Base-by-base conservation (phyloP, 2,113 vertebrate species). In the Excalfactoria chinensis region DNA sequence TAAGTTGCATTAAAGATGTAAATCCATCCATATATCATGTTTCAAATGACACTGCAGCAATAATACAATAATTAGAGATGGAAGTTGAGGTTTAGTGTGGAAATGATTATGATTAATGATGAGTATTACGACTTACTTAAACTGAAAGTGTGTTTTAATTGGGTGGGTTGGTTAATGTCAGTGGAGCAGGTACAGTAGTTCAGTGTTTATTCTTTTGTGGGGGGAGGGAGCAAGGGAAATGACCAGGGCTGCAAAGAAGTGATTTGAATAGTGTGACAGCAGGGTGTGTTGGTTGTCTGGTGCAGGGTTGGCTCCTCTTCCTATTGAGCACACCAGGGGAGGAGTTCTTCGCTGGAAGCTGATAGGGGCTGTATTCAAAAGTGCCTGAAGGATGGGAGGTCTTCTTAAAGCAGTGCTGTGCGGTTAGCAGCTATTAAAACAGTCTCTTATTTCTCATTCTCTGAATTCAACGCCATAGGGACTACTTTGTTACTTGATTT, bases 221-320 rank as follows among this genome's bases (percentile, higher is more conserved):
- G 22, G n/a, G 28, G 35, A 62, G 18, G 12, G 10, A 37, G 15
- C 11, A 30, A 58, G 34, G 37, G 37, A 53, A 68, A n/a, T 43
- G 7, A n/a, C 23, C 13, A 0, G 5, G 22, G 14, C 71, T 67
- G 56, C 9, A 30, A 56, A 51, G 58, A 62, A 16, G 18, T 17
- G 40, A 26, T 46, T 3, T 16, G 35, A 11, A 41, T 62, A 6
- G 3, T 11, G 20, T 6, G 11, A 16, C 26, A 43, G n/a, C 41
- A 75, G 46, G 28, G n/a, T 66, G 28, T 13, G 7, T 13, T 43
- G 23, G 23, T 43, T 34, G 13, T 34, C 40, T 40, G 43, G 32
- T 0, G 14, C 18, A 1, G 1, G 1, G 58, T 12, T 71, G 51
- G 30, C 14, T 26, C 6, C 16, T 51, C 11, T 13, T 78, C 41